These are phyloP conservation scores for Maconellicoccus hirsutus DNA, from an alignment of 1,140 invertebrate species.

Conservation along the genomic window DNA sequence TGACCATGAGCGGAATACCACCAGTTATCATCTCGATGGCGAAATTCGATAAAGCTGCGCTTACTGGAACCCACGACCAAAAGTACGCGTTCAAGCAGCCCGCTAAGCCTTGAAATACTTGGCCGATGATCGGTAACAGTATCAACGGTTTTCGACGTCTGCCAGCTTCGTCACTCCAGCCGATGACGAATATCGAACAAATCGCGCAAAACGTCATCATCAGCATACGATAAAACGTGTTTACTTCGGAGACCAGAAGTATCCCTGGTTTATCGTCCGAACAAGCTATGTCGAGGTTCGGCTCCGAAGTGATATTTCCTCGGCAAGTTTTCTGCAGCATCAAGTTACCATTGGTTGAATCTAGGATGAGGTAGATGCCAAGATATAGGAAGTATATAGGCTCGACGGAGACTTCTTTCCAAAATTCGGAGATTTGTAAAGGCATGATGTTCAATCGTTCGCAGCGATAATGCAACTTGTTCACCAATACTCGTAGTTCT, in stretches of 20 bases:
- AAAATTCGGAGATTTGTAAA: too few relatives aligned
- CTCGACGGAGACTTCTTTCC: too few relatives aligned
- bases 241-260: not conserved
- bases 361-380: too few relatives aligned
- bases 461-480: too few relatives aligned
- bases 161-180: constrained; percentile 30
- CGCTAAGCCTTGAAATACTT: constrained; percentile 25
- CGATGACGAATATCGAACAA: constrained; percentile 31
- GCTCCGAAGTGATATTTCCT: not conserved
- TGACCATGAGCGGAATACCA: constrained; percentile 33
- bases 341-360: too few relatives aligned
- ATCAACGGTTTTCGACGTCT: constrained; percentile 37
- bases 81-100: constrained; percentile 26
- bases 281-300: not conserved
- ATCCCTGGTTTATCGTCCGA: not conserved
- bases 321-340: not conserved
- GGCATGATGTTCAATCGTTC: too few relatives aligned
- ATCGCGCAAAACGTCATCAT: constrained; percentile 27
- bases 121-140: constrained; percentile 33
- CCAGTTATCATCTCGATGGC: constrained; percentile 36
- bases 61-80: constrained; percentile 27
- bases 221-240: not conserved
- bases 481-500: too few relatives aligned
- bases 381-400: too few relatives aligned
- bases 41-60: constrained; percentile 33